phyloP scores from a whole-genome alignment of 2,113 vertebrate species.

The Forbesichthys agassizii region DNA sequence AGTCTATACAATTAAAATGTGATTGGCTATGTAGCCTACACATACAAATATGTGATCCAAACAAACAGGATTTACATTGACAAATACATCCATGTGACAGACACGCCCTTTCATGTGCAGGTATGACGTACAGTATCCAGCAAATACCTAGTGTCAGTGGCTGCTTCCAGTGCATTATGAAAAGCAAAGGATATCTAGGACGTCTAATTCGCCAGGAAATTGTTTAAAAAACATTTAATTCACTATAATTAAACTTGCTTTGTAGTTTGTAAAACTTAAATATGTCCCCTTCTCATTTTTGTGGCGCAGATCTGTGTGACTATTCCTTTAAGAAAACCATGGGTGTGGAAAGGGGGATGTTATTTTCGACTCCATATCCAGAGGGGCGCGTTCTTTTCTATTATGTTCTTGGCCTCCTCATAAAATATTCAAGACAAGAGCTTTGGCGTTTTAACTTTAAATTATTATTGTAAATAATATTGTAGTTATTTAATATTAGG shows the following conservation, averaged over 20 bases:
- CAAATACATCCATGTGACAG: background rate
- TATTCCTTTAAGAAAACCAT: constrained; percentile 68
- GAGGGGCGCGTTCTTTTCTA: constrained; percentile 36
- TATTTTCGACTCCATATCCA: constrained; percentile 16
- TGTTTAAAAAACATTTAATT: no score
- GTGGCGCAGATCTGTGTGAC: background rate
- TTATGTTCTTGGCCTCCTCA: background rate
- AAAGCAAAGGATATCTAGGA: no score
- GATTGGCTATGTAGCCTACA: no score
- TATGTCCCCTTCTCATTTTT: background rate
- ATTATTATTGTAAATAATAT: background rate
- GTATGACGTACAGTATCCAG: background rate
- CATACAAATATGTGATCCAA: no score
- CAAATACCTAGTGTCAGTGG: background rate
- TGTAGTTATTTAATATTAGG: no score
- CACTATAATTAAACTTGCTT: no score
- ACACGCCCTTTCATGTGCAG: constrained; percentile 39
- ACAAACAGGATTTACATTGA: background rate
- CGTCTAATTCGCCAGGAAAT: no score
- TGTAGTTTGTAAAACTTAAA: background rate
- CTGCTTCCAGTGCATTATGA: no score
- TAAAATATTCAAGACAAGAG: background rate
- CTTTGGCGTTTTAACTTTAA: background rate
- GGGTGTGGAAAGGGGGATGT: constrained; percentile 61
- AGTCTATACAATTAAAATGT: no score